Percentiles rank a stretch among this genome's conserved stretches.
phyloP scores from a whole-genome alignment of 2,113 vertebrate genomes.

The Psittacula cyanocephala region DNA sequence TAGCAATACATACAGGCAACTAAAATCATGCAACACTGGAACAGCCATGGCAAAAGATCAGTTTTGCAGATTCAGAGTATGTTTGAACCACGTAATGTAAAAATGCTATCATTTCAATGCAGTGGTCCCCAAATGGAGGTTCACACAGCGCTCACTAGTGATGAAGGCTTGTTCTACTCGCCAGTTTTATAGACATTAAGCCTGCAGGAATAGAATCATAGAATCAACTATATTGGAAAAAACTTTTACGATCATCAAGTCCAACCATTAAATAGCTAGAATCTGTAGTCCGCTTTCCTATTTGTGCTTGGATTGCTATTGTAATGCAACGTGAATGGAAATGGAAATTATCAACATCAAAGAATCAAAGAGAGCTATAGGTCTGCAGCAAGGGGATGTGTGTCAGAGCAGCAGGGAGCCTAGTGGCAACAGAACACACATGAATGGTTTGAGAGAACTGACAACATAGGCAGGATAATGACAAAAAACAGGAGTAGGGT shows the following conservation, averaged over 20 bases:
- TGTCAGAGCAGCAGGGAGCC: not conserved
- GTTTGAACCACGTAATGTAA: not conserved
- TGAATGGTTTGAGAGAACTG: not conserved
- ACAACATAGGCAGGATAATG: not conserved
- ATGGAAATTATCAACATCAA: not conserved
- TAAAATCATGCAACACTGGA: not conserved
- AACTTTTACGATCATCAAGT: not conserved
- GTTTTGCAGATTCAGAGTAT: not conserved
- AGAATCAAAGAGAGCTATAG: not conserved
- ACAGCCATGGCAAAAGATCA: not conserved
- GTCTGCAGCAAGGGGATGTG: not conserved
- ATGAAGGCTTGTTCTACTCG: not conserved
- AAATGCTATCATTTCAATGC: not conserved
- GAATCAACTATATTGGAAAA: not conserved
- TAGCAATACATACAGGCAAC: not conserved
- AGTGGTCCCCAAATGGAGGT: not conserved
- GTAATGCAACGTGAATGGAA: not conserved
- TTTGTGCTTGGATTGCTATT: not conserved
- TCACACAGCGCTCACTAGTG: not conserved
- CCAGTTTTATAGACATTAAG: not conserved
- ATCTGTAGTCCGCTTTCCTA: not conserved
- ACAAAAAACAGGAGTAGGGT: not conserved
- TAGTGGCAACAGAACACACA: not conserved
- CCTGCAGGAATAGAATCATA: not conserved
- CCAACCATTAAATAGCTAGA: not conserved